A percentile compares a stretch with the other conserved stretches of the same genome.
Conservation (phyloP, 2,797 vertebrate genomes). For the Bryconaethiops microstoma region DNA sequence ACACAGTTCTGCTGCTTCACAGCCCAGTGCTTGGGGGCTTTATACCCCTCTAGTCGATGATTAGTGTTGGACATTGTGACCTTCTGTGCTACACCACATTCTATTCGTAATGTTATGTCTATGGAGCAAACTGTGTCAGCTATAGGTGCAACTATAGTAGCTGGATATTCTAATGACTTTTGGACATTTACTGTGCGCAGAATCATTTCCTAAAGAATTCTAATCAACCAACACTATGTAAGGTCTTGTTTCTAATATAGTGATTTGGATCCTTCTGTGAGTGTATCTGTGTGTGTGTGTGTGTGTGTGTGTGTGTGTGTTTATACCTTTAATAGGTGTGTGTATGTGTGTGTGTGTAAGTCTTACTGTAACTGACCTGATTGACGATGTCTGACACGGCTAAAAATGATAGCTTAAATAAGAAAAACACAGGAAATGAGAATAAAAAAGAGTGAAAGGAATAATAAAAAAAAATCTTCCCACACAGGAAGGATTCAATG, state of each 20-base stretch:
- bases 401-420: conserved; percentile 57
- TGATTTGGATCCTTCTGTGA: neutral
- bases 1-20: neutral
- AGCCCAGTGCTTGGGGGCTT: neutral
- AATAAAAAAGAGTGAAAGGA: neutral
- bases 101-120: neutral
- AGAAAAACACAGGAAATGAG: conserved; percentile 3
- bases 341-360: neutral
- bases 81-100: neutral
- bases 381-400: conserved; percentile 51
- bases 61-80: neutral
- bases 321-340: neutral
- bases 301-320: neutral
- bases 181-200: neutral
- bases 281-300: neutral
- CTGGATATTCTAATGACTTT: neutral
- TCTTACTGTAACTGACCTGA: conserved; percentile 55
- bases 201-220: neutral
- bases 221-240: neutral
- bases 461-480: conserved; percentile 38
- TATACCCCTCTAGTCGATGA: neutral
- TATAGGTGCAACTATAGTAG: neutral
- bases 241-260: neutral
- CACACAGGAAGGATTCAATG: conserved; percentile 58
- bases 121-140: neutral